Percentiles rank a stretch among this genome's conserved stretches.
Conservation (phyloP, 2,113 vertebrate species). For the Gila orcuttii region DNA sequence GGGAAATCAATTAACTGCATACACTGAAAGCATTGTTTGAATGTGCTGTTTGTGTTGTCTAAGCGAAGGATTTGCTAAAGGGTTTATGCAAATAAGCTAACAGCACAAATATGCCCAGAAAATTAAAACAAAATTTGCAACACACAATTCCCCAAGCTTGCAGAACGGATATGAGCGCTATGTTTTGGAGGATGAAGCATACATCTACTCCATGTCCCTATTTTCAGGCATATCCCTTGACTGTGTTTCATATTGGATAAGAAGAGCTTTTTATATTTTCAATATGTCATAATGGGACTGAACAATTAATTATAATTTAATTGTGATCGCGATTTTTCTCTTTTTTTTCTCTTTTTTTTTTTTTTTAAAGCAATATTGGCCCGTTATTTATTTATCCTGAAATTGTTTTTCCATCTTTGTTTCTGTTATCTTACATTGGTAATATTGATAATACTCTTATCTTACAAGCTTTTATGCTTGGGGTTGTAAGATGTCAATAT, state of each 20-base stretch:
- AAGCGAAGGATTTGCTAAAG: neutral
- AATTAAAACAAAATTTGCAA: neutral
- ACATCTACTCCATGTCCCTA: neutral
- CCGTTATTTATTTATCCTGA: no score
- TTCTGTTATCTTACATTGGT: neutral
- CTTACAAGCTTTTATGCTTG: neutral
- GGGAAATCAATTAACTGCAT: neutral
- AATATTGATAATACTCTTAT: no score
- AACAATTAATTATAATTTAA: neutral
- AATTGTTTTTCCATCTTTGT: neutral
- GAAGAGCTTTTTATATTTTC: neutral
- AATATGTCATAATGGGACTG: neutral
- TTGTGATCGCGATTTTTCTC: neutral
- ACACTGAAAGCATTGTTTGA: neutral
- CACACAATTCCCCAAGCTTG: neutral
- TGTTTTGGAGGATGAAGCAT: neutral
- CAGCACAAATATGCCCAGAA: neutral
- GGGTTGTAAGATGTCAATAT: neutral
- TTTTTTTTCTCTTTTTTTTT: accelerated
- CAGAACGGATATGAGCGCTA: neutral
- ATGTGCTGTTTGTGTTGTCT: neutral
- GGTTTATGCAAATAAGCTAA: neutral
- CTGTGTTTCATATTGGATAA: neutral
- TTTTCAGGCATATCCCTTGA: neutral
- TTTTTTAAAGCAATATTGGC: no score